Base-by-base conservation (phyloP, 2,888 invertebrate genomes). In the Andrena chrysosceles region DNA sequence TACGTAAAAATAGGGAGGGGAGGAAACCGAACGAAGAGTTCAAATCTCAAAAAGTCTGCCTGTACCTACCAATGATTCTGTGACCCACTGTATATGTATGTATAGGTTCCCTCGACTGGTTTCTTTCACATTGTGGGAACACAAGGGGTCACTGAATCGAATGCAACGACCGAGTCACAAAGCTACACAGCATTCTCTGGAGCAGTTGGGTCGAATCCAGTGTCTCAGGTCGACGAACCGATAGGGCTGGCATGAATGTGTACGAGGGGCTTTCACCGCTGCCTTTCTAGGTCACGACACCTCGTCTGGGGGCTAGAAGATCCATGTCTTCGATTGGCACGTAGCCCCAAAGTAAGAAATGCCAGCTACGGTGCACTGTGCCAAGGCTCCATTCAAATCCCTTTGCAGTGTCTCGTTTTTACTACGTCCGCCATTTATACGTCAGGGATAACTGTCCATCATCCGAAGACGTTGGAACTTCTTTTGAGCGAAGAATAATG, bases 171-270 rank as follows among this genome's bases (percentile, higher is more conserved):
- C 56, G 10, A 23, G 56, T 56, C 23, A 23, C 56, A 26, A n/a
- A n/a, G 31, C 42, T 16, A 26, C 2, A 23, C 33, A 64, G 54
- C 63, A n/a, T 52, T 6, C n/a, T 3, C 23, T 49, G 48, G 63
- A 70, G 63, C 49, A 62, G 63, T n/a, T 77, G 74, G 56, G 64
- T 26, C 67, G 64, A 81, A 81, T 82, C 49, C 70, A 60, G 59
- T 59, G 81, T 62, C 70, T 49, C 74, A 73, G 90, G 89, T 91
- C 89, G 87, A 90, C 85, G 91, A 91, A 78, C 75, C 29, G 73
- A 81, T 83, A 83, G 82, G 85, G 84, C 71, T 68, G 26, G 52
- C 20, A 59, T 20, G 75, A 84, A 86, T 77, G 84, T 77, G 52
- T 77, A 68, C 83, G 74, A 56, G 56, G 56, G 77, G 84, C 85